A percentile compares a stretch with the other conserved stretches of the same genome.
Evolutionary conservation across 2,797 vertebrate species (phyloP).

Genomic region (Smutsia temminckii): DNA sequence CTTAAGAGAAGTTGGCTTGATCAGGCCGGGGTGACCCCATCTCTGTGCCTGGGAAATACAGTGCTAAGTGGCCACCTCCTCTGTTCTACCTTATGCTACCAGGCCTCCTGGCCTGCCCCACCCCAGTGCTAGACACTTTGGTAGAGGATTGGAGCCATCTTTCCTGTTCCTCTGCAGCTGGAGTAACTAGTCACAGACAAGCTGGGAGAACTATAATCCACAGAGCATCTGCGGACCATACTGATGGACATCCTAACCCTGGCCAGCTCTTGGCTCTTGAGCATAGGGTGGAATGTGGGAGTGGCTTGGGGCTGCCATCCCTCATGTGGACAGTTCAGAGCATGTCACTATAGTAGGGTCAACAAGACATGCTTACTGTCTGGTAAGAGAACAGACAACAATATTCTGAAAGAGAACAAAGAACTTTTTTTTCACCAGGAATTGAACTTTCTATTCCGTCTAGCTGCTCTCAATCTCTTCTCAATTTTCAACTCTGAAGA

Average conservation of each 20-base stretch:
- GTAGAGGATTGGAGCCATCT: neutral
- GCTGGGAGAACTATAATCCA: neutral
- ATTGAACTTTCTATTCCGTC: neutral
- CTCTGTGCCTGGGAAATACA: neutral
- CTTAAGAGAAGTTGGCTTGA: neutral
- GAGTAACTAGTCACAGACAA: neutral
- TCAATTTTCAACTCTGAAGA: neutral
- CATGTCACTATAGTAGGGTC: neutral
- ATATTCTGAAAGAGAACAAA: neutral
- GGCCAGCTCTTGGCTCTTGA: neutral
- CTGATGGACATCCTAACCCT: neutral
- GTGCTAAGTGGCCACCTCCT: neutral
- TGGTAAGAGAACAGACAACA: neutral
- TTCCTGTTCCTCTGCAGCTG: neutral
- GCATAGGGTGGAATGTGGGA: too few species aligned
- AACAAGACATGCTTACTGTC: neutral
- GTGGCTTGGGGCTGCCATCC: too few species aligned
- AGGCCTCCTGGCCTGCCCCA: neutral
- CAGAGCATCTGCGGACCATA: rapidly evolving
- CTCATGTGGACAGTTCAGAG: neutral
- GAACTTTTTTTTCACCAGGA: neutral
- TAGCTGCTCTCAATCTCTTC: neutral
- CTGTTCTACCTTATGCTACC: neutral
- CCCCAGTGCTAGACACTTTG: neutral
- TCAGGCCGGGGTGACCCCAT: neutral